Conservation (phyloP, 2,888 invertebrate genomes). For the Agrenia bidenticulata region DNA sequence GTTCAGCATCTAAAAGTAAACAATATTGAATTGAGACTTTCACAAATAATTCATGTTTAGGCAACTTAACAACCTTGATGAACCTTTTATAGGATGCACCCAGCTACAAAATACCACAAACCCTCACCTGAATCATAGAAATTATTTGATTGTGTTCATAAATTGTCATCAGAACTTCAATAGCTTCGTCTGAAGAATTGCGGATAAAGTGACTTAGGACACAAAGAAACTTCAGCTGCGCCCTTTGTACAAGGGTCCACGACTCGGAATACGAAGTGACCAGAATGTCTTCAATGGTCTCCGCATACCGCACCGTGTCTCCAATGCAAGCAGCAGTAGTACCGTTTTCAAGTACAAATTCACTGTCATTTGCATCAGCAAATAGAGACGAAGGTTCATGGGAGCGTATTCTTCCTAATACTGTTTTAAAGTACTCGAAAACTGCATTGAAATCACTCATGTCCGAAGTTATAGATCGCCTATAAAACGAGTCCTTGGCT, state of each 20-base stretch:
- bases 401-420: not conserved
- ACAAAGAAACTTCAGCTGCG: not conserved
- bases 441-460: not conserved
- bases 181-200: not conserved
- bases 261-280: no score
- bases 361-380: no score
- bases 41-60: no score
- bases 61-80: no score
- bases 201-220: not conserved
- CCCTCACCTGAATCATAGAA: not conserved
- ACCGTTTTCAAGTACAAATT: no score
- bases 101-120: no score
- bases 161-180: not conserved
- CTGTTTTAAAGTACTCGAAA: conserved; percentile 1
- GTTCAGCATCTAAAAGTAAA: not conserved
- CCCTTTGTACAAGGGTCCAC: not conserved
- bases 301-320: no score
- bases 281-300: no score
- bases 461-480: not conserved
- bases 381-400: not conserved
- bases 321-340: no score
- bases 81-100: no score
- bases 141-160: conserved; percentile 9
- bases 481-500: not conserved
- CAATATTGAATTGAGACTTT: not conserved